Evolutionary conservation across 2,888 invertebrate genomes (phyloP).

Genomic region (Eupeodes luniger): DNA sequence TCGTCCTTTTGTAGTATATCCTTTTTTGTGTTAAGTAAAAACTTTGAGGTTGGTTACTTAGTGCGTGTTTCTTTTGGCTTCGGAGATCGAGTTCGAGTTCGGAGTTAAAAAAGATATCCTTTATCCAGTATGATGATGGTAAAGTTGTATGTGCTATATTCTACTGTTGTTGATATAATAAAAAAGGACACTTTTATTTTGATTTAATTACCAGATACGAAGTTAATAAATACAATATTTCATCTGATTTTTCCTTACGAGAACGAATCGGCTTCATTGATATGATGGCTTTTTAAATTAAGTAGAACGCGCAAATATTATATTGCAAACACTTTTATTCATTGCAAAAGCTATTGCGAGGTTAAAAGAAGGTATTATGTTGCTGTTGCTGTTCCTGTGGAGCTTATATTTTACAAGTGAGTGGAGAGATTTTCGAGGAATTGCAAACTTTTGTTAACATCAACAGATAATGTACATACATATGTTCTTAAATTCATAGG

Average conservation of each 20-base stretch:
- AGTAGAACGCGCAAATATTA: no score
- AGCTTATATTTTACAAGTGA: no score
- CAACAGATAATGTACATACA: no score
- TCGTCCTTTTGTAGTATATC: neutral
- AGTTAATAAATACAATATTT: no score
- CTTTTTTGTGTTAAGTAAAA: constrained; percentile 16
- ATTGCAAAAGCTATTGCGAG: no score
- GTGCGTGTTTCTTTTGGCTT: constrained; percentile 6
- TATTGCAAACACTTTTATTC: no score
- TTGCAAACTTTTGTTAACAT: no score
- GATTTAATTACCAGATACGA: constrained; percentile 22
- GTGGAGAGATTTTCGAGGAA: no score
- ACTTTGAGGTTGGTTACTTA: constrained; percentile 18
- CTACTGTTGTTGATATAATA: neutral
- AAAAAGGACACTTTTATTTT: constrained; percentile 9
- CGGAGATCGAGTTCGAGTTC: no score
- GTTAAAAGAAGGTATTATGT: no score
- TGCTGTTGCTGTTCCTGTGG: no score
- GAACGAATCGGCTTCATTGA: neutral
- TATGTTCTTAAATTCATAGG: no score
- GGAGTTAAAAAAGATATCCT: constrained; percentile 30
- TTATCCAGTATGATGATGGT: neutral
- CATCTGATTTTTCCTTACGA: neutral
- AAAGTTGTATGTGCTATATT: neutral
- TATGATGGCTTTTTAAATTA: neutral